Conservation (phyloP, 1,140 invertebrate genomes). For the Drosophila gunungcola region DNA sequence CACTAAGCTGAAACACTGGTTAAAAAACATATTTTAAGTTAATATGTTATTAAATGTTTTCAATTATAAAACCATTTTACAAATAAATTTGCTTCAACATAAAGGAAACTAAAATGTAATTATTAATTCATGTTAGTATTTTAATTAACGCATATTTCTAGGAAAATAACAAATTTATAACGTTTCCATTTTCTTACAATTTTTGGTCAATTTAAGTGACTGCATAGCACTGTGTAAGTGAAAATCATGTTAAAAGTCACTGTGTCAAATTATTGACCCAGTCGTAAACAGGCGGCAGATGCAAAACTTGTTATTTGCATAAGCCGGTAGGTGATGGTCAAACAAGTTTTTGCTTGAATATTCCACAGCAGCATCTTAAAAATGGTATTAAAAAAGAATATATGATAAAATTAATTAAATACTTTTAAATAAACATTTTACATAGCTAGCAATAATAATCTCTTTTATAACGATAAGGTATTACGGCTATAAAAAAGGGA, state of each 20-base stretch:
- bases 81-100: too few species aligned
- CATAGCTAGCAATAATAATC: background rate
- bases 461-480: too few species aligned
- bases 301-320: slow-evolving; percentile 43
- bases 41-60: too few species aligned
- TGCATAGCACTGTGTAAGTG: background rate
- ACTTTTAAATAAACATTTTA: background rate
- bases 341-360: slow-evolving; percentile 20
- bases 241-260: slow-evolving; percentile 43
- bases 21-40: background rate
- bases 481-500: too few species aligned
- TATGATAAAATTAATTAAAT: background rate
- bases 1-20: slow-evolving; percentile 10
- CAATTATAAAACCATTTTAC: too few species aligned
- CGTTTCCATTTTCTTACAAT: background rate
- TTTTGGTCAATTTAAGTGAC: background rate
- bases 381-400: background rate
- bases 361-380: background rate
- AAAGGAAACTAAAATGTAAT: too few species aligned
- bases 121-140: too few species aligned
- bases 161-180: too few species aligned
- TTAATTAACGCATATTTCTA: too few species aligned
- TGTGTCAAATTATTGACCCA: slow-evolving; percentile 45
- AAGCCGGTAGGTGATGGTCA: slow-evolving; percentile 13
- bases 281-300: slow-evolving; percentile 25